Evolutionary conservation across 2,888 invertebrate genomes (phyloP), one percentile per base, ranked within the genome.

Genomic region (Apamea sordens): DNA sequence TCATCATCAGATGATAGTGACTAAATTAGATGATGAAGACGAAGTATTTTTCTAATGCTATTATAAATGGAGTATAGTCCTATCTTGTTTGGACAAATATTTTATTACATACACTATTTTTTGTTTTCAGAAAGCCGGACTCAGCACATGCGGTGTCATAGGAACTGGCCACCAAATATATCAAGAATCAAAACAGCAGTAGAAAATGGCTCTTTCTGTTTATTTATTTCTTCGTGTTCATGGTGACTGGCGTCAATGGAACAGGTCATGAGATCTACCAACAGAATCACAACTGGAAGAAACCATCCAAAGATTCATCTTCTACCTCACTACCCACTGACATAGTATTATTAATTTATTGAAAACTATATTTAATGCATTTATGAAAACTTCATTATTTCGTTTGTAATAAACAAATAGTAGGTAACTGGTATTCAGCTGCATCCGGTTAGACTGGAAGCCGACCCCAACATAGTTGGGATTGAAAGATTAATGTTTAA

Each of bases 141-240:
- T 91, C 0, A 86, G 89, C 15, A 89, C 84, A 0, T 86, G 90
- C n/a, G 90, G 91, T 5, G 82, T 88, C 36, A 82, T 87, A 1
- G 90, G 90, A 6, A 83, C 91, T 7, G 91, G 90, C 5, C 91
- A 92, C 70, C 87, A 91, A 79, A 86, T 90, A 50, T 92, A 92
- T 79, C 88, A 90, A 80, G 83, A 90, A 84, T 64, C 73, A 28
- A 77, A 77, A 77, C 77, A 76, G 13, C 44, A 65, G n/a, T 77
- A 75, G 44, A 56, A n/a, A 47, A 47, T 18, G 4, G 2, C 36
- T n/a, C 50, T 1, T 59, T 21, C 21, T 5, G 8, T 44, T 28
- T 8, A 61, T 44, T 44, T 28, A 44, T 10, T 28, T 70, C 44
- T 64, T 36, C 21, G 11, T 1, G 18, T 32, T 32, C 63, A 3